Conservation (phyloP, 1,140 invertebrate genomes). For the Thalassaphorura encarpata region DNA sequence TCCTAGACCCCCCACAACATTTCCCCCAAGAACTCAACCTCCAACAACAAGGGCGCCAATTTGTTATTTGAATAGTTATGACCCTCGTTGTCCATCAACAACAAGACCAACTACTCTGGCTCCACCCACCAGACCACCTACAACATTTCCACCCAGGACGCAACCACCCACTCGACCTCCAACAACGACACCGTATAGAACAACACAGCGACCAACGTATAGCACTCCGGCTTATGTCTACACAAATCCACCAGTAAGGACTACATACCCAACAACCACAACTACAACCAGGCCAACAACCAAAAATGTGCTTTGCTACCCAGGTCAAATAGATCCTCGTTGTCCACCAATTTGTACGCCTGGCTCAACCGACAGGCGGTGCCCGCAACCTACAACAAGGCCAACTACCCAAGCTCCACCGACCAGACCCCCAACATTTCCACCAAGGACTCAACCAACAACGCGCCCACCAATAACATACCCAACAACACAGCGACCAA, state of each 20-base stretch:
- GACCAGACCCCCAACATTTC: conserved; percentile 39
- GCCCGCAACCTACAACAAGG: neutral
- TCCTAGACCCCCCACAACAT: no score
- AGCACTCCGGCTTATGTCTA: conserved; percentile 7
- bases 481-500: neutral
- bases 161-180: no score
- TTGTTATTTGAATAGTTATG: conserved; percentile 35
- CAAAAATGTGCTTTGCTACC: conserved; percentile 34
- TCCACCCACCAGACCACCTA: no score
- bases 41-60: conserved; percentile 23
- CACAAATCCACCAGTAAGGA: neutral
- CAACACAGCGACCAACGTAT: neutral
- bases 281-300: conserved; percentile 16
- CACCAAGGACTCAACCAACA: conserved; percentile 36
- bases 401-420: neutral
- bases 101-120: no score
- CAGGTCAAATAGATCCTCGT: conserved; percentile 38
- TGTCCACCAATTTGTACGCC: conserved; percentile 36
- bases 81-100: conserved; percentile 34
- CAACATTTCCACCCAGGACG: no score
- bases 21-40: no score
- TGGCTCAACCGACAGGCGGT: conserved; percentile 25
- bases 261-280: conserved; percentile 5
- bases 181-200: neutral
- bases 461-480: conserved; percentile 6